Percentiles rank a stretch among this genome's conserved stretches.
Conservation (phyloP, 2,113 vertebrate genomes). For the Carollia perspicillata region DNA sequence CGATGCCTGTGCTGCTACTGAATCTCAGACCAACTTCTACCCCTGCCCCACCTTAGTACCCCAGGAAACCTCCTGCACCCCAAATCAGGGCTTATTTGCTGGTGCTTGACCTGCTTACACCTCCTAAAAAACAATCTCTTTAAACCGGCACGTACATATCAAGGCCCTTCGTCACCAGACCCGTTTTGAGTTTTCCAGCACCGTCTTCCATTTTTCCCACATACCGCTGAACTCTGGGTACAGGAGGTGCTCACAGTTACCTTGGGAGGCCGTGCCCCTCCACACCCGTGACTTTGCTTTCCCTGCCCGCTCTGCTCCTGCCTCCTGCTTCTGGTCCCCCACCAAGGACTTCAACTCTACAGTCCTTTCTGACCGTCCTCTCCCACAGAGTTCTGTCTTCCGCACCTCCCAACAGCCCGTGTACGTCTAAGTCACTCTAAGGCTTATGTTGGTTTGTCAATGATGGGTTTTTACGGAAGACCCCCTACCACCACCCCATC, state of each 20-base stretch:
- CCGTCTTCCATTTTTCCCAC: background rate
- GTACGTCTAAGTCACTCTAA: background rate
- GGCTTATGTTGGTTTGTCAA: background rate
- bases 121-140: background rate
- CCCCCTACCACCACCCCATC: too few relatives aligned
- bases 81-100: background rate
- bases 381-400: background rate
- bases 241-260: background rate
- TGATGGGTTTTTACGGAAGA: background rate
- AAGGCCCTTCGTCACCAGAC: background rate
- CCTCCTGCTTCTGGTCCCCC: background rate
- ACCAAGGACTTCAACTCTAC: background rate
- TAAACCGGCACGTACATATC: background rate
- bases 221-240: background rate
- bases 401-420: background rate
- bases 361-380: background rate
- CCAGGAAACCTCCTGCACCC: background rate
- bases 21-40: background rate
- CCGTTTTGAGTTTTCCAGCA: background rate
- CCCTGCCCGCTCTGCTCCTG: background rate
- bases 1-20: background rate
- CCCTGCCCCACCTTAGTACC: background rate
- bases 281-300: background rate
- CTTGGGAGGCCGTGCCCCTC: accelerated
- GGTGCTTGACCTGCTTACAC: background rate